Percentiles rank a stretch among this genome's conserved stretches.
Conservation (phyloP, 2,888 invertebrate genomes). For the Mermis nigrescens region DNA sequence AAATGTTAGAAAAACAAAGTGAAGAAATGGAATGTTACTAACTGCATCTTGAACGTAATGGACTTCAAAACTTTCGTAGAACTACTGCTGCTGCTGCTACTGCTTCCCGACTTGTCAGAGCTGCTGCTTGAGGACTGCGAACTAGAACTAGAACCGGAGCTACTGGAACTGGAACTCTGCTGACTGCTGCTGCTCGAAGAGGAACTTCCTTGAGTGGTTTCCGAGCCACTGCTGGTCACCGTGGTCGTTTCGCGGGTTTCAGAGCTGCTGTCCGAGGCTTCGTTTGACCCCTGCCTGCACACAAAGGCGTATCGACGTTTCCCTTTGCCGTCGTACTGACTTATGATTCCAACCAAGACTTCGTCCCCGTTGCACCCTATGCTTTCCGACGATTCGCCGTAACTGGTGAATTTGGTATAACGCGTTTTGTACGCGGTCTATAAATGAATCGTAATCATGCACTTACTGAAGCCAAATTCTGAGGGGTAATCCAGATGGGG, state of each 20-base stretch:
- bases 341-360: background rate
- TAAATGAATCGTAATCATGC: too few relatives aligned
- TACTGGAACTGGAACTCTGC: background rate
- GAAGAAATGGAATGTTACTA: too few relatives aligned
- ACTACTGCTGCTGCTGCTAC: background rate
- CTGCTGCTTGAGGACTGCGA: background rate
- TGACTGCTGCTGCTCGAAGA: background rate
- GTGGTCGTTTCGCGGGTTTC: background rate
- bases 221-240: background rate
- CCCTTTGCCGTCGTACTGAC: background rate
- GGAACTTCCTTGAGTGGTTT: background rate
- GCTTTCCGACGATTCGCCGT: background rate
- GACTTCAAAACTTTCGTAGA: background rate
- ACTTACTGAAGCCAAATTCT: too few relatives aligned
- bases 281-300: background rate
- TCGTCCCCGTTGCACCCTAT: background rate
- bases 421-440: background rate
- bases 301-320: background rate
- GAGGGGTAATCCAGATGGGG: too few relatives aligned
- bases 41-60: background rate
- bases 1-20: too few relatives aligned
- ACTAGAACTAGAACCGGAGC: background rate
- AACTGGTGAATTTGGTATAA: background rate
- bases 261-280: background rate
- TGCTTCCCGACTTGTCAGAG: background rate